phyloP scores from a whole-genome alignment of 2,797 vertebrate genomes.

The Chromis chromis region DNA sequence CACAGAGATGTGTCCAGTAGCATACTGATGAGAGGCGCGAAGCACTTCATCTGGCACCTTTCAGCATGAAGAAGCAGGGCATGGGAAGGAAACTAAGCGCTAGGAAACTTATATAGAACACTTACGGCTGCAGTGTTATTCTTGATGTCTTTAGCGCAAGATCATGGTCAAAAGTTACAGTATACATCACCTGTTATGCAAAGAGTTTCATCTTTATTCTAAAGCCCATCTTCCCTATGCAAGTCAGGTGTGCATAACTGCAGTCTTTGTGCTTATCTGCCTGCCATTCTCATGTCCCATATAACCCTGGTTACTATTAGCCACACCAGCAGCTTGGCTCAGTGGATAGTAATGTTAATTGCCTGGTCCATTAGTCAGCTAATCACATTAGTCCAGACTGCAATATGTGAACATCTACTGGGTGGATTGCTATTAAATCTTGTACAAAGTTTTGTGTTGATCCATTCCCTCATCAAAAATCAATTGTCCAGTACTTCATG shows the following conservation, averaged over 20 bases:
- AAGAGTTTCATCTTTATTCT: constrained; percentile 2
- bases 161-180: not conserved
- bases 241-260: not conserved
- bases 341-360: not conserved
- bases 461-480: too few relatives aligned
- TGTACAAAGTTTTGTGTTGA: too few relatives aligned
- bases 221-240: not conserved
- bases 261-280: constrained; percentile 8
- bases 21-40: constrained; percentile 51
- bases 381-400: not conserved
- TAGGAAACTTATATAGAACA: not conserved
- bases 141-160: constrained; percentile 5
- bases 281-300: not conserved
- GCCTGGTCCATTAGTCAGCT: not conserved
- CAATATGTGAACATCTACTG: not conserved
- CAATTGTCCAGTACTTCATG: not conserved
- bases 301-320: not conserved
- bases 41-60: constrained; percentile 47
- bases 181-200: not conserved
- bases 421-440: too few relatives aligned
- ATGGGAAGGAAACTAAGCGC: constrained; percentile 1
- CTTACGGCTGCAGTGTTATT: constrained; percentile 13
- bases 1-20: constrained; percentile 40
- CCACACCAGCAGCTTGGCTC: not conserved
- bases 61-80: constrained; percentile 35